These are phyloP conservation scores for Podotricha telesiphe DNA, from an alignment of 2,888 invertebrate genomes.

Conservation along the genomic window DNA sequence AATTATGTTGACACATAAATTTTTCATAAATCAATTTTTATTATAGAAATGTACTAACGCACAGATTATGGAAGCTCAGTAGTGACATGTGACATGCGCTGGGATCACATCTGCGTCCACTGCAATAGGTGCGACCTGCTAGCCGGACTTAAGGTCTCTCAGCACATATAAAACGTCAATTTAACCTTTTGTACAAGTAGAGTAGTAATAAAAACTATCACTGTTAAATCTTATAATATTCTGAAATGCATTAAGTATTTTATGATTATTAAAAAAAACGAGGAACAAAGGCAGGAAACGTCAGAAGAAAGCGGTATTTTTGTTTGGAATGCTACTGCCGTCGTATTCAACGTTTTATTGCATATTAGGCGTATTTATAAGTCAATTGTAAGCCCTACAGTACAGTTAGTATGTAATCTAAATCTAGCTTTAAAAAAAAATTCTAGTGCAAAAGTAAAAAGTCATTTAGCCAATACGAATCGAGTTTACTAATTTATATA, in stretches of 20 bases:
- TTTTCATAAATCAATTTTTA: neutral
- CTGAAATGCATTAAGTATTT: constrained; percentile 40
- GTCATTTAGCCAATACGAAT: neutral
- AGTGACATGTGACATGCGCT: neutral
- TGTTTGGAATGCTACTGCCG: constrained; percentile 46
- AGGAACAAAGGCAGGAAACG: constrained; percentile 50
- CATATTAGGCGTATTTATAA: constrained; percentile 42
- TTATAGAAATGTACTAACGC: neutral
- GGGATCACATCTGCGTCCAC: neutral
- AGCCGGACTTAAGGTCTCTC: too few relatives aligned
- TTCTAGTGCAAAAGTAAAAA: neutral
- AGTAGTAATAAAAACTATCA: constrained; percentile 1
- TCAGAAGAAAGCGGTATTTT: constrained; percentile 48
- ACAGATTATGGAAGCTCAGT: neutral
- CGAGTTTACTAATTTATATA: neutral
- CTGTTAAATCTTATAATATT: constrained; percentile 2
- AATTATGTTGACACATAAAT: too few relatives aligned
- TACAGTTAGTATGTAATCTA: constrained; percentile 53
- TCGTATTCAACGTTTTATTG: constrained; percentile 45
- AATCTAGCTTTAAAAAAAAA: constrained; percentile 59
- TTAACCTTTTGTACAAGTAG: neutral
- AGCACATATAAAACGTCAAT: neutral
- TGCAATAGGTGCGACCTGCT: neutral
- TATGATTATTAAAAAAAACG: constrained; percentile 42
- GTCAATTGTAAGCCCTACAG: constrained; percentile 26